Percentiles rank a stretch among this genome's conserved stretches.
Conservation (phyloP, 2,888 invertebrate species). For the Melikaiella ostensackeni region DNA sequence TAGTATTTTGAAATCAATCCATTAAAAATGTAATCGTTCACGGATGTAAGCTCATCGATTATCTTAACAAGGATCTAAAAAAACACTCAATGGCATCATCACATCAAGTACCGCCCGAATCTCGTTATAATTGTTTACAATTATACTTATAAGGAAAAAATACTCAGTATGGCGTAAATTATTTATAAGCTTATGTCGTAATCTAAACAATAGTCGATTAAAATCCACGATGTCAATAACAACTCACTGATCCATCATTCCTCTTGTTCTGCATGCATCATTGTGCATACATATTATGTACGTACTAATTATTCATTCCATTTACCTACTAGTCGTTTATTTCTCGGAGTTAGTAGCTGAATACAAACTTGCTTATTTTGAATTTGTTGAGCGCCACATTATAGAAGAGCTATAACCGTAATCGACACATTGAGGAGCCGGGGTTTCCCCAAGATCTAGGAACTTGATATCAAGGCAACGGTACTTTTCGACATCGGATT, state of each 20-base stretch:
- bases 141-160: background rate
- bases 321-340: background rate
- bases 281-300: background rate
- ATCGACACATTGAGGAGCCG: background rate
- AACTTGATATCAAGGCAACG: background rate
- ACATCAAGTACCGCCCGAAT: background rate
- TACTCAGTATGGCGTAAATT: background rate
- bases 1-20: background rate
- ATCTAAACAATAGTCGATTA: background rate
- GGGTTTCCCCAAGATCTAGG: constrained; percentile 13
- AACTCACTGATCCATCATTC: constrained; percentile 14
- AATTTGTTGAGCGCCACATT: background rate
- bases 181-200: background rate
- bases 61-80: background rate
- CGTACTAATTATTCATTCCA: background rate
- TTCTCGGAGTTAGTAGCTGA: background rate
- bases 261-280: constrained; percentile 4
- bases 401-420: background rate
- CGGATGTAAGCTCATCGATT: background rate
- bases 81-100: background rate
- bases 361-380: background rate
- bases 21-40: background rate
- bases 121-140: background rate
- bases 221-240: background rate
- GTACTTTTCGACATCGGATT: constrained; percentile 3